These are phyloP conservation scores for Incurvaria masculella DNA, from an alignment of 2,888 invertebrate genomes.

Conservation along the genomic window DNA sequence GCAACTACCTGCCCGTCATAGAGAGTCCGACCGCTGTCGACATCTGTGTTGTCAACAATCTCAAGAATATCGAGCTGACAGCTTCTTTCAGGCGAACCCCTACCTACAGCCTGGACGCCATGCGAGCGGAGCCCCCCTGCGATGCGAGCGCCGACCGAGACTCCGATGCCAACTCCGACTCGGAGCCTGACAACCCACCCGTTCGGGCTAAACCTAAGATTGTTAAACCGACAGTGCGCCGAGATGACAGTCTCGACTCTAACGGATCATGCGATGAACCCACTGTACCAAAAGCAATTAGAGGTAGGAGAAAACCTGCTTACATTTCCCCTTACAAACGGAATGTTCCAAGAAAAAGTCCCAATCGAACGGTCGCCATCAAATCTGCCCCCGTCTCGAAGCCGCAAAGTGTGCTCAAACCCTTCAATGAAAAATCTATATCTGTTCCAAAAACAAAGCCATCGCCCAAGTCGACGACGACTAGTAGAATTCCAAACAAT, in stretches of 20 bases:
- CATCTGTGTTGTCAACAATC: slow-evolving; percentile 44
- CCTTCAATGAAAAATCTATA: slow-evolving; percentile 14
- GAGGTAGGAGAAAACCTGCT: slow-evolving; percentile 66
- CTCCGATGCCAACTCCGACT: slow-evolving; percentile 48
- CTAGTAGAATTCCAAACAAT: slow-evolving; percentile 40
- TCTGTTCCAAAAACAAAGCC: slow-evolving; percentile 28
- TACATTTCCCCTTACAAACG: slow-evolving; percentile 61
- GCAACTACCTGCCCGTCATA: slow-evolving; percentile 46
- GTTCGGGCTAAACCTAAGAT: slow-evolving; percentile 55
- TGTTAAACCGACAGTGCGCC: slow-evolving; percentile 46
- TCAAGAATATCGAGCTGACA: slow-evolving; percentile 47
- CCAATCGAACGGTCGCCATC: slow-evolving; percentile 20
- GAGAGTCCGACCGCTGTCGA: slow-evolving; percentile 45
- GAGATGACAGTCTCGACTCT: slow-evolving; percentile 43
- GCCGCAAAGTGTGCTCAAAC: background rate
- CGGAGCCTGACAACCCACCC: slow-evolving; percentile 33
- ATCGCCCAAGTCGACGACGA: slow-evolving; percentile 26
- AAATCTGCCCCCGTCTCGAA: slow-evolving; percentile 1
- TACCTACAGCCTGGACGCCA: slow-evolving; percentile 29
- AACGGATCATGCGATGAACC: slow-evolving; percentile 42
- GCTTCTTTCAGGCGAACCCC: slow-evolving; percentile 32
- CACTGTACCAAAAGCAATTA: slow-evolving; percentile 53
- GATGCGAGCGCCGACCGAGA: slow-evolving; percentile 56
- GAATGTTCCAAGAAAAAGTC: slow-evolving; percentile 35
- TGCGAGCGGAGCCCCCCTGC: slow-evolving; percentile 43